Base-by-base conservation (phyloP, 2,113 vertebrate genomes). In the Cyprinodon brontotheroides region DNA sequence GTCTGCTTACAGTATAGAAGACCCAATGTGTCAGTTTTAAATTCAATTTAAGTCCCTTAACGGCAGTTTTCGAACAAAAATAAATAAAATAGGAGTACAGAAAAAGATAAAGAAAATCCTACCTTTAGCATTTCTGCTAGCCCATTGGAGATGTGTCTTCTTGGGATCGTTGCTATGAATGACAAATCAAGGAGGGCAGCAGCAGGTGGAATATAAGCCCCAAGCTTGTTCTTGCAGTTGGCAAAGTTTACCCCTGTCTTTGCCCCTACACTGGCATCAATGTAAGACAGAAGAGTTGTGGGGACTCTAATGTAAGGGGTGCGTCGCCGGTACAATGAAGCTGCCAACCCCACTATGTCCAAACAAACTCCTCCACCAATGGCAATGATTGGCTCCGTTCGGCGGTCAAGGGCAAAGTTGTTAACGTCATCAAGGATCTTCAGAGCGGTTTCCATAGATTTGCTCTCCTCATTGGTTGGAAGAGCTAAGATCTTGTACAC, bases 121-220 rank as follows among this genome's bases (percentile, higher is more conserved):
- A 96, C 96, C 94, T 96, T 96, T 47, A 96, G 67, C 83, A 96
- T 95, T 76, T 96, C 96, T 22, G 94, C 95, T 3, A 96, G 89
- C 11, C 96, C 95, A 0, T 95, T 96, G 70, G 95, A 95, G 79
- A 96, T 94, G 68, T 95, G 95, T 11, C 93, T 81, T n/a, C 93
- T 90, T 2, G 94, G 93, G 68, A 95, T 72, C 11, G 90, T 96
- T 86, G 89, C 82, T 39, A 96, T 90, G 83, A 96, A 96, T 39
- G 95, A 94, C 38, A 95, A 89, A 11, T 96, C 95, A 3, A 96
- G 90, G 63, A 94, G 94, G 10, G 92, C 91, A 0, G 95, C 95
- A 0, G 87, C 78, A 0, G 95, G 95, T 0, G 95, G 95, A 0
- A 94, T 93, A 80, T 95, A 96, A 53, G 92, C 86, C 4, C 95